These are phyloP conservation scores for Drosophila fungiperda DNA, from an alignment of 2,888 invertebrate genomes.

Conservation along the genomic window DNA sequence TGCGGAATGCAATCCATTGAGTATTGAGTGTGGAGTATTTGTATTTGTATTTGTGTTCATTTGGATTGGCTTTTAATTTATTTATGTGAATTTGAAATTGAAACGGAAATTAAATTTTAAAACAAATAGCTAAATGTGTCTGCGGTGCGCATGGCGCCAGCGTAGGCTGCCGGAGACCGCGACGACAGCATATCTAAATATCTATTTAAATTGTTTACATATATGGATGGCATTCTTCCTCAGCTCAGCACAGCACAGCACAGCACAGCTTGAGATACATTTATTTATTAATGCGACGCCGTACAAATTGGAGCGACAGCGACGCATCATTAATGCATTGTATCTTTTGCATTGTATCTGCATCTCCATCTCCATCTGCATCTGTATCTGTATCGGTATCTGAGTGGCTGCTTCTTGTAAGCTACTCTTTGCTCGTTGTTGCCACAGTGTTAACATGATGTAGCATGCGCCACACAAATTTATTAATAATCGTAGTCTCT, in stretches of 20 bases:
- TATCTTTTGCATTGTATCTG: conserved; percentile 49
- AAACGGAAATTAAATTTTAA: conserved; percentile 84
- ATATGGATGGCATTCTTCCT: conserved; percentile 48
- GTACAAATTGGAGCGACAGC: conserved; percentile 70
- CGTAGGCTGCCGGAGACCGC: conserved; percentile 69
- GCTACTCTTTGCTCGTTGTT: conserved; percentile 1
- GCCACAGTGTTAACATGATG: conserved; percentile 72
- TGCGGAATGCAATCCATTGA: conserved; percentile 47
- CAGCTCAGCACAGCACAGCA: conserved; percentile 76
- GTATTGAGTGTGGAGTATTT: conserved; percentile 30
- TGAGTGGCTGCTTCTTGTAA: background rate
- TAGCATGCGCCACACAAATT: conserved; percentile 63
- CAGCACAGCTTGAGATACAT: conserved; percentile 76
- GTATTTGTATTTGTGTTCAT: conserved; percentile 27
- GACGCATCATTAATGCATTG: conserved; percentile 63
- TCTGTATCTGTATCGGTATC: background rate
- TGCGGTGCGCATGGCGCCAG: conserved; percentile 76
- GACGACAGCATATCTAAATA: conserved; percentile 77
- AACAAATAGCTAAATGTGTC: conserved; percentile 67
- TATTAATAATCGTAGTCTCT: conserved; percentile 64
- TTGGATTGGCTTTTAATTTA: conserved; percentile 71
- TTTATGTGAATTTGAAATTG: conserved; percentile 81
- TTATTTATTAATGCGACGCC: conserved; percentile 77
- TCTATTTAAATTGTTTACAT: conserved; percentile 80
- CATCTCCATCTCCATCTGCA: conserved; percentile 1